These are phyloP conservation scores for Drosophila nigromelanica DNA, from an alignment of 1,140 invertebrate species.

Conservation along the genomic window DNA sequence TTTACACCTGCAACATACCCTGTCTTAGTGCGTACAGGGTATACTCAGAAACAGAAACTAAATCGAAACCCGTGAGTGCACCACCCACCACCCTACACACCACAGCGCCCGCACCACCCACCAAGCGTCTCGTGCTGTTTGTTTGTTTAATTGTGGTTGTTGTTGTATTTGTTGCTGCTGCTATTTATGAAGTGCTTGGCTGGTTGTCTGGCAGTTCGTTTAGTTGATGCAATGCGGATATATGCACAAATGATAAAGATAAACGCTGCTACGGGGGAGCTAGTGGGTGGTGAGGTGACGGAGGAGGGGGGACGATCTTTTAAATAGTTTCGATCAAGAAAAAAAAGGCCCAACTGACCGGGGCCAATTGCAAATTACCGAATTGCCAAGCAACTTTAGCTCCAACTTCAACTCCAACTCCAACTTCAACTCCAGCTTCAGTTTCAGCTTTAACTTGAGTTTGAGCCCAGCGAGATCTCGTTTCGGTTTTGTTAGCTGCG, in stretches of 20 bases:
- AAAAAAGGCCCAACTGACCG: slow-evolving; percentile 18
- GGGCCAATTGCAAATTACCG: slow-evolving; percentile 32
- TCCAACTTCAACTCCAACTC: background rate
- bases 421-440: slow-evolving; percentile 4
- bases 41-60: background rate
- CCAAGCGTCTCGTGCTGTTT: slow-evolving; percentile 60
- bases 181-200: slow-evolving; percentile 74
- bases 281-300: background rate
- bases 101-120: slow-evolving; percentile 1
- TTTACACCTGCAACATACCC: too few species aligned
- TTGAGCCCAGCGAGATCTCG: slow-evolving; percentile 8
- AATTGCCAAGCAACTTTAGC: slow-evolving; percentile 3
- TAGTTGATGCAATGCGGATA: slow-evolving; percentile 51
- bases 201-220: slow-evolving; percentile 47
- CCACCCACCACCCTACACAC: background rate
- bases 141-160: slow-evolving; percentile 68
- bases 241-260: slow-evolving; percentile 54
- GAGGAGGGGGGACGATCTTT: slow-evolving; percentile 25
- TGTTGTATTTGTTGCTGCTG: slow-evolving; percentile 45
- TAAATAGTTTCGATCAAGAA: slow-evolving; percentile 28
- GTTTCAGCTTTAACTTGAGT: too few species aligned
- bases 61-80: background rate
- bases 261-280: slow-evolving; percentile 7
- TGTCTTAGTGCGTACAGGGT: background rate
- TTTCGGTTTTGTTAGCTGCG: slow-evolving; percentile 11